A percentile compares a stretch with the other conserved stretches of the same genome.
These are phyloP conservation scores for Drosophila basisetae DNA, from an alignment of 2,888 invertebrate species.

Conservation along the genomic window DNA sequence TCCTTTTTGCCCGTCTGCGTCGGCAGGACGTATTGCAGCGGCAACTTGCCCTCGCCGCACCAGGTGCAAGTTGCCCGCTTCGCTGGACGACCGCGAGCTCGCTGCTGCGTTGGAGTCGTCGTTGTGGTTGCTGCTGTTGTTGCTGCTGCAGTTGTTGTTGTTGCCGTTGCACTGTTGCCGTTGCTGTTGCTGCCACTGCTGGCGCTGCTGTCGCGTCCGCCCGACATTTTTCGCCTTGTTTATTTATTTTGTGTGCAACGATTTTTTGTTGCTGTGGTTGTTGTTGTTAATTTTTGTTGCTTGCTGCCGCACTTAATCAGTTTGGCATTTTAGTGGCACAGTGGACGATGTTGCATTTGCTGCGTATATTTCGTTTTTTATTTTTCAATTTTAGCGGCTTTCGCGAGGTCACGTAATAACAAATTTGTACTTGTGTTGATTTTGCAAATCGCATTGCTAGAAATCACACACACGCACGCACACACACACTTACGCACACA, in stretches of 20 bases:
- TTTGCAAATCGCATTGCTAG: constrained; percentile 58
- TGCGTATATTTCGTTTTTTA: constrained; percentile 10
- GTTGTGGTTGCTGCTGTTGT: constrained; percentile 47
- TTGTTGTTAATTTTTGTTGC: constrained; percentile 3
- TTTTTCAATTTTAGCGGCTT: constrained; percentile 67
- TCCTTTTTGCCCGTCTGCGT: constrained; percentile 94
- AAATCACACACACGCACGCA: neutral
- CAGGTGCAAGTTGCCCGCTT: constrained; percentile 91
- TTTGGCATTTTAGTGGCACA: constrained; percentile 37
- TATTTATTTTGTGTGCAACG: constrained; percentile 11
- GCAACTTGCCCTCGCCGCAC: constrained; percentile 93
- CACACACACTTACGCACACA: neutral
- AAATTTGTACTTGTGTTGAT: constrained; percentile 55
- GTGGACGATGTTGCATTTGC: neutral
- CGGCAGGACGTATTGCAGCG: constrained; percentile 94
- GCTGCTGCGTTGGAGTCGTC: constrained; percentile 65
- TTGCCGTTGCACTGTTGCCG: constrained; percentile 42
- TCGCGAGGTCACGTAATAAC: constrained; percentile 78
- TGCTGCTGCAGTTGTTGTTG: constrained; percentile 53
- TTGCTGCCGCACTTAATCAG: constrained; percentile 19
- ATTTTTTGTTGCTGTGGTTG: constrained; percentile 17
- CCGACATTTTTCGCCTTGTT: constrained; percentile 74
- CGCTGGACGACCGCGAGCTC: constrained; percentile 89
- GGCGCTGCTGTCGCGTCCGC: constrained; percentile 78
- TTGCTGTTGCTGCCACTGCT: constrained; percentile 36